Percentiles rank a stretch among this genome's conserved stretches.
These are phyloP conservation scores for Petrocephalus schoutedeni DNA, from an alignment of 2,797 vertebrate species.

Conservation along the genomic window DNA sequence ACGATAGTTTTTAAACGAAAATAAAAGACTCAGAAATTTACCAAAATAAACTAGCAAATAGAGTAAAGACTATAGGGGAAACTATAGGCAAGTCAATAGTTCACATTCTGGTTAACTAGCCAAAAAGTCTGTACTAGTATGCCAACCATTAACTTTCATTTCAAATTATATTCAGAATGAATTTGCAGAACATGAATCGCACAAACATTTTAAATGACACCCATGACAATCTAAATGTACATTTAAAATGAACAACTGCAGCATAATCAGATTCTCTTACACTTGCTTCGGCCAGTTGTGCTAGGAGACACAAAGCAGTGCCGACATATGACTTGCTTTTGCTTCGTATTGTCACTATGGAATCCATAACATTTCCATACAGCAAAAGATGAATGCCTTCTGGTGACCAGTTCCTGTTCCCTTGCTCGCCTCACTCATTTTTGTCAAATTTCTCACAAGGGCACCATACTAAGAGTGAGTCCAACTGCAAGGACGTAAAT, in stretches of 20 bases:
- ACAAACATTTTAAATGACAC: background rate
- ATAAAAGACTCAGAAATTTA: background rate
- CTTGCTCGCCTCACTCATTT: background rate
- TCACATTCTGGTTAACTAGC: background rate
- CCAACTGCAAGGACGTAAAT: background rate
- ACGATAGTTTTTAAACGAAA: background rate
- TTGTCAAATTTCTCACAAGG: background rate
- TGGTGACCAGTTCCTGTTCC: background rate
- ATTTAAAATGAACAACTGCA: background rate
- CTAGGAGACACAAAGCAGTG: background rate
- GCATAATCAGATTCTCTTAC: background rate
- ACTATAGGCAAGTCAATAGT: background rate
- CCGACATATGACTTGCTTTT: background rate
- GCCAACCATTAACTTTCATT: background rate
- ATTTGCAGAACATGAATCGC: background rate
- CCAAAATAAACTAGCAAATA: background rate
- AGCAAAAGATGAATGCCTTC: background rate
- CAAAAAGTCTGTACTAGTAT: background rate
- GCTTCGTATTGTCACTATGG: background rate
- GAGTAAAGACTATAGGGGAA: background rate
- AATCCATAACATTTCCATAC: background rate
- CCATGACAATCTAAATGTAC: too few species aligned
- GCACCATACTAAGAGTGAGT: background rate
- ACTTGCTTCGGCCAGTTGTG: background rate
- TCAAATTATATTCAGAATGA: background rate